Evolutionary conservation across 2,797 vertebrate genomes (phyloP).

Genomic region (Muscicapa comitata): DNA sequence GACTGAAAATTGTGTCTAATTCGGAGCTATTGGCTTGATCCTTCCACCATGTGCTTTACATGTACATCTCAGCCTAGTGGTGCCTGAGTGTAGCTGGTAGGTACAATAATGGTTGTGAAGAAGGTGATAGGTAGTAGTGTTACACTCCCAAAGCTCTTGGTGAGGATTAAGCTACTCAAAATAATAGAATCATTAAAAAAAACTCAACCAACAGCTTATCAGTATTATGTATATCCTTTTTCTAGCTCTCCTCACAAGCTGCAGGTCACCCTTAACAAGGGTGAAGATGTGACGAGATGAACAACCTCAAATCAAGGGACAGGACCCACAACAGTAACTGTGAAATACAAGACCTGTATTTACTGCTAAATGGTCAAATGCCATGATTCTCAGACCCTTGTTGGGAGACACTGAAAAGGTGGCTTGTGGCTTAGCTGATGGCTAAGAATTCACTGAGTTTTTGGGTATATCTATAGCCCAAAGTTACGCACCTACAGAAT

Average conservation of each 20-base stretch:
- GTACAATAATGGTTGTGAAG: background rate
- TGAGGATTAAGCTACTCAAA: background rate
- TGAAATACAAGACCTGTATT: background rate
- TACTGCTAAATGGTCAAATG: background rate
- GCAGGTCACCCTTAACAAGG: background rate
- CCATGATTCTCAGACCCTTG: fast-evolving
- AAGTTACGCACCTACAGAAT: background rate
- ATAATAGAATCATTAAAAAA: background rate
- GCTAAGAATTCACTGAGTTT: background rate
- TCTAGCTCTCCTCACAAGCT: background rate
- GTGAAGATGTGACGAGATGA: background rate
- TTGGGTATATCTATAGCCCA: background rate
- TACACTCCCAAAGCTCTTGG: background rate
- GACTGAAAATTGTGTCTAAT: background rate
- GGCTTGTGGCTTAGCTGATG: background rate
- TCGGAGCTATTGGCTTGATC: background rate
- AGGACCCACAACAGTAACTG: background rate
- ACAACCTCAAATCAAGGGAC: background rate
- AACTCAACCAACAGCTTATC: background rate
- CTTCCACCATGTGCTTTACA: background rate
- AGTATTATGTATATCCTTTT: background rate
- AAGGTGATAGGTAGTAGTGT: background rate
- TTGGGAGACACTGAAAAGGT: background rate
- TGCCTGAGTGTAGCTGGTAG: background rate
- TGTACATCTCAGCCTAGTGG: background rate